Evolutionary conservation across 2,797 vertebrate genomes (phyloP), one percentile per base, ranked within the genome.

Genomic region (Myotis daubentonii): DNA sequence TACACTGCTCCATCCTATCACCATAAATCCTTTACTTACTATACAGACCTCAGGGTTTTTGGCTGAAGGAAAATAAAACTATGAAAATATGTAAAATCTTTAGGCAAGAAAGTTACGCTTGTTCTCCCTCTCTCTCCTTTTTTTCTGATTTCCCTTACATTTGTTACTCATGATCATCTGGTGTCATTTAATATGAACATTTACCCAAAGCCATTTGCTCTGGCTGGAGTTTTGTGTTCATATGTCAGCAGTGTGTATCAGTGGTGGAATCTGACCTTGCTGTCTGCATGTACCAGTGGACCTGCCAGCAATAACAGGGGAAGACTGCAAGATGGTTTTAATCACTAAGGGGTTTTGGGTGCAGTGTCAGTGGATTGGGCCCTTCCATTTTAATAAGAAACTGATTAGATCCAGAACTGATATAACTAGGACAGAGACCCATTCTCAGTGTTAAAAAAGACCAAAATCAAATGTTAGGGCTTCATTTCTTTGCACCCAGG

Each of bases 151-250:
- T 41, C 25, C n/a, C 55, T 86, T 70, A 51, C 1, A 65, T 74
- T 57, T 78, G 49, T 93, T 88, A 71, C 41, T 78, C 17, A 6
- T 28, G 82, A 60, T 91, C 12, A 78, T 86, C 80, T 92, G 88
- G 55, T 93, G 82, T 85, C 70, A 79, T 81, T 88, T 91, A 81
- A 33, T 88, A 74, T 70, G 85, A 88, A 90, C 75, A 74, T 84
- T 95, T 62, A 62, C 28, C 53, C 44, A 12, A 12, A 33, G 79
- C 74, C 74, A 78, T 96, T 82, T 95, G 82, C 62, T 83, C 53
- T 68, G 51, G 62, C 82, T 82, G 2, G 91, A 78, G 75, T 78
- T 87, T 11, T 41, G 78, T 2, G 0, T 80, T 68, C 20, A 25
- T 17, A 16, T 84, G 74, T 84, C 55, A 78, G 74, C 72, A 19